A percentile compares a stretch with the other conserved stretches of the same genome.
phyloP scores from a whole-genome alignment of 2,797 vertebrate genomes.

The Antrozous pallidus region DNA sequence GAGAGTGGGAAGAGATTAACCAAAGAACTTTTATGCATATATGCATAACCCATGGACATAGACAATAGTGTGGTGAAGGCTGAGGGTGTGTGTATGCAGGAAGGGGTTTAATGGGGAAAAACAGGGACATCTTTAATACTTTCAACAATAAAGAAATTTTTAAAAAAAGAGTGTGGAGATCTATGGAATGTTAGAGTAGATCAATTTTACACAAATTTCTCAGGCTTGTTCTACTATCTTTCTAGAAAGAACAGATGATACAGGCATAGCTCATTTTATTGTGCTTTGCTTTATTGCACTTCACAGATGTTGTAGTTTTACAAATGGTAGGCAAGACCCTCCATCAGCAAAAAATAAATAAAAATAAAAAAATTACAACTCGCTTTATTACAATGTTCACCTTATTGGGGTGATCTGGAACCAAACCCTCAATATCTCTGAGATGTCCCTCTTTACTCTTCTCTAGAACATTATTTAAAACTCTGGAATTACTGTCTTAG shows the following conservation, averaged over 20 bases:
- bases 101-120: no score
- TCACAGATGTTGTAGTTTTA: not conserved
- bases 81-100: rapidly evolving
- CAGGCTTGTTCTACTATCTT: not conserved
- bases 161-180: not conserved
- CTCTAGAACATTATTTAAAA: not conserved
- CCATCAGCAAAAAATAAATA: not conserved
- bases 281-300: not conserved
- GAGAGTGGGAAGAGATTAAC: no score
- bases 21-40: no score
- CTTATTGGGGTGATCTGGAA: not conserved
- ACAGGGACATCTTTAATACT: no score
- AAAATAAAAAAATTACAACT: not conserved
- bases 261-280: not conserved
- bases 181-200: not conserved
- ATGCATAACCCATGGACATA: no score
- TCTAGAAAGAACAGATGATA: not conserved
- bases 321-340: not conserved
- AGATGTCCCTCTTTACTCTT: not conserved
- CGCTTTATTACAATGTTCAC: not conserved
- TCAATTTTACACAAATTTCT: not conserved
- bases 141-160: no score
- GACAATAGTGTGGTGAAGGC: no score
- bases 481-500: not conserved
- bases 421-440: not conserved